Evolutionary conservation across 2,113 vertebrate species (phyloP).

Genomic region (Tiliqua scincoides): DNA sequence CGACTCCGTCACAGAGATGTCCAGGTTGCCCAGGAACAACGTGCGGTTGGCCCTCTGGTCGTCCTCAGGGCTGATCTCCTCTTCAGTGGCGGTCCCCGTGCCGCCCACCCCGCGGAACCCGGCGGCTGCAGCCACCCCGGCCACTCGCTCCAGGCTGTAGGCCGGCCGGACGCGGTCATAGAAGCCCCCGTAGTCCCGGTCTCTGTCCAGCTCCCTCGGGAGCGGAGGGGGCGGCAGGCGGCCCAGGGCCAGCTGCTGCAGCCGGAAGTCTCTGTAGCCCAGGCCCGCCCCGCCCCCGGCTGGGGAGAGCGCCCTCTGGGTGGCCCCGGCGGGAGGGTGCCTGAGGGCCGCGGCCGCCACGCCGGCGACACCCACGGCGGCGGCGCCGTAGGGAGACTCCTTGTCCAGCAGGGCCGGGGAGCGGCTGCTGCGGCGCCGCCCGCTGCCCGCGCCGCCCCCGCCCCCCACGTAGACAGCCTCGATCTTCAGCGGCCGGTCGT

Average conservation of each 20-base stretch:
- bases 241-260: conserved; percentile 92
- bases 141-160: conserved; percentile 84
- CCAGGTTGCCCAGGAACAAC: conserved; percentile 94
- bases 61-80: conserved; percentile 95
- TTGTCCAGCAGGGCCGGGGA: conserved; percentile 86
- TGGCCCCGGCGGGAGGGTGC: conserved; percentile 72
- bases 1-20: conserved; percentile 91
- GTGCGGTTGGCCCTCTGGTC: conserved; percentile 96
- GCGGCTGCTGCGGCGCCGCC: conserved; percentile 86
- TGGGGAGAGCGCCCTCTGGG: conserved; percentile 88
- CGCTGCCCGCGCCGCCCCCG: conserved; percentile 60
- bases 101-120: conserved; percentile 79
- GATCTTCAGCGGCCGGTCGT: conserved; percentile 93
- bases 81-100: conserved; percentile 67
- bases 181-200: conserved; percentile 88
- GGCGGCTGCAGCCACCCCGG: conserved; percentile 75
- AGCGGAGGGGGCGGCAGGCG: conserved; percentile 90
- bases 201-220: conserved; percentile 88
- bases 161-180: conserved; percentile 90
- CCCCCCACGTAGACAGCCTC: conserved; percentile 88
- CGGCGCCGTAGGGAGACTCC: conserved; percentile 70
- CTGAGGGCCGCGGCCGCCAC: conserved; percentile 78
- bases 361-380: conserved; percentile 67
- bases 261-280: conserved; percentile 92
- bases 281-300: conserved; percentile 78